Evolutionary conservation across 1,140 invertebrate genomes (phyloP).

Genomic region (Temnothorax longispinosus): DNA sequence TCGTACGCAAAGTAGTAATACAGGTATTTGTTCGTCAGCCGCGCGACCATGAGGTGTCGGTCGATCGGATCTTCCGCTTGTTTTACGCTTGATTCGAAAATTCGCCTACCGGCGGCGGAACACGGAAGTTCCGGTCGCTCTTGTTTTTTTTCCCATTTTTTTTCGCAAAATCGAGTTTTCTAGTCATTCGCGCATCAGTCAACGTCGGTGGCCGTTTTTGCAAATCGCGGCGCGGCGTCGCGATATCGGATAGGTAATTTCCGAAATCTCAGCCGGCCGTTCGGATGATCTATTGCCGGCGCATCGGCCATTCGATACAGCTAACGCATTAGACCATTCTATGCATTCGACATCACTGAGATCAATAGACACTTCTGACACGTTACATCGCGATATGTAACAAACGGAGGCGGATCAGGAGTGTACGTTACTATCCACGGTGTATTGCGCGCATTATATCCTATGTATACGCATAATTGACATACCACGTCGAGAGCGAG

Average conservation of each 20-base stretch:
- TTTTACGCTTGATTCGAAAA: constrained; percentile 33
- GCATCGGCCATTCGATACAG: constrained; percentile 55
- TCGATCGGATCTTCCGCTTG: constrained; percentile 39
- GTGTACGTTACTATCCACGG: constrained; percentile 29
- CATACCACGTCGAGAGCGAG: constrained; percentile 27
- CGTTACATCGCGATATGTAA: constrained; percentile 58
- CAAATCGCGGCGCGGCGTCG: constrained; percentile 42
- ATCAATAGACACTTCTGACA: constrained; percentile 63
- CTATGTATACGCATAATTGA: constrained; percentile 41
- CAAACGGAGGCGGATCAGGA: constrained; percentile 54
- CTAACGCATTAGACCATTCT: constrained; percentile 57
- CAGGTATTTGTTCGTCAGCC: not conserved
- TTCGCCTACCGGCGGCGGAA: not conserved
- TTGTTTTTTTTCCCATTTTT: not conserved
- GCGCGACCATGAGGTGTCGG: constrained; percentile 5
- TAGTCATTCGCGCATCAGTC: constrained; percentile 57
- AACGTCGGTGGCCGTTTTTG: constrained; percentile 48
- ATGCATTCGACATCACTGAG: constrained; percentile 60
- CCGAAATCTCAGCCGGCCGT: constrained; percentile 51
- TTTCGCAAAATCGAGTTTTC: constrained; percentile 44
- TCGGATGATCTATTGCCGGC: constrained; percentile 57
- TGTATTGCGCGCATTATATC: constrained; percentile 39
- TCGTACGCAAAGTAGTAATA: not conserved
- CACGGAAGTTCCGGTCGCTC: constrained; percentile 22
- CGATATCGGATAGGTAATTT: constrained; percentile 62